Evolutionary conservation across 2,888 invertebrate species (phyloP), one percentile per base, ranked within the genome.

Genomic region (Eumacrocentrus americanus): DNA sequence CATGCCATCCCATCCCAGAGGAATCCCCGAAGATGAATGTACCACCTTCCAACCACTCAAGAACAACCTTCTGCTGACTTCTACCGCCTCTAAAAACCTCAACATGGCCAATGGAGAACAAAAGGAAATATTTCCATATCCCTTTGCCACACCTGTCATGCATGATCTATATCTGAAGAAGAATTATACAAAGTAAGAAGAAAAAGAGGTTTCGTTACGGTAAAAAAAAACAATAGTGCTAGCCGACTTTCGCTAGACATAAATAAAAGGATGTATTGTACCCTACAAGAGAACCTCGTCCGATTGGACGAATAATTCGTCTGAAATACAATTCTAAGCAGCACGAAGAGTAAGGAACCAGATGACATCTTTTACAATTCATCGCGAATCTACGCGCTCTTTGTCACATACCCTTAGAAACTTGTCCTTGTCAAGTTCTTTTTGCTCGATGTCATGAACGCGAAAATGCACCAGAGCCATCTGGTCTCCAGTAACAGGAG

Each of bases 361-460:
- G 14, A 42, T 29, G 20, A 35, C 9, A n/a, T 22, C 20, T 12
- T 64, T 57, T 60, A 59, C 65, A 60, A 67, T 67, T 67, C 63
- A 67, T 67, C 63, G 61, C 53, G 57, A 67, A 64, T 65, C 65
- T 65, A 56, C 58, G 58, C 57, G 61, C 64, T 62, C 61, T 60
- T 62, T 51, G 61, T 63, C 63, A 62, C 59, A 64, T 64, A 60
- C 58, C 38, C 56, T 53, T 55, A 53, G 2, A 18, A 6, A 12
- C 37, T 22, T 23, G 2, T 9, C 9, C 37, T n/a, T 47, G 47
- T 57, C 34, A 50, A 53, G 25, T 58, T 16, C 35, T 20, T 58
- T 53, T 51, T 59, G 55, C 61, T 62, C 56, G 55, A 56, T 54
- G 59, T 58, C 57, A 9, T 48, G 34, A 38, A 55, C 47, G 56